Percentiles rank a stretch among this genome's conserved stretches.
These are phyloP conservation scores for Nowickia ferox DNA, from an alignment of 2,888 invertebrate species.

Conservation along the genomic window DNA sequence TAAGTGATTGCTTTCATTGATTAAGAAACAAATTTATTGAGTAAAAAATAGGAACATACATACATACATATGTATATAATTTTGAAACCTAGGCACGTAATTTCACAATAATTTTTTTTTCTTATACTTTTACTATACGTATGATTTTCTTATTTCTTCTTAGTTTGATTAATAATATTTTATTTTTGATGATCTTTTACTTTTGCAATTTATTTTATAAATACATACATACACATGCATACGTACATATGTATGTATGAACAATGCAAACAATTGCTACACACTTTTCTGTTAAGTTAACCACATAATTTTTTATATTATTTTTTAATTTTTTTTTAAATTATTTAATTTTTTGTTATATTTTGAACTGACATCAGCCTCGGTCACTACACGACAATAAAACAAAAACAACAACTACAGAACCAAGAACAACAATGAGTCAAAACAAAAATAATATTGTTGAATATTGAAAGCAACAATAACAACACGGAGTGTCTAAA, in stretches of 20 bases:
- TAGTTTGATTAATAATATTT: constrained; percentile 44
- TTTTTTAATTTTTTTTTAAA: constrained; percentile 24
- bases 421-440: constrained; percentile 31
- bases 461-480: constrained; percentile 41
- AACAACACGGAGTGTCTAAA: constrained; percentile 30
- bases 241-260: not conserved
- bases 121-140: not conserved
- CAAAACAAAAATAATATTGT: constrained; percentile 16
- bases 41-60: not conserved
- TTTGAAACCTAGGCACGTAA: constrained; percentile 49
- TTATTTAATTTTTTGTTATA: constrained; percentile 14
- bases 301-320: constrained; percentile 33
- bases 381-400: constrained; percentile 40
- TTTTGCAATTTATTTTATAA: not conserved
- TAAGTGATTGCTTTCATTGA: not conserved
- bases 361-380: constrained; percentile 62
- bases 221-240: not conserved
- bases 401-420: constrained; percentile 24
- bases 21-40: not conserved
- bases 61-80: not conserved
- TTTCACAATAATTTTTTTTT: constrained; percentile 31
- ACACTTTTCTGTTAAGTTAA: constrained; percentile 18
- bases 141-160: constrained; percentile 8
- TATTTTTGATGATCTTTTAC: constrained; percentile 8
- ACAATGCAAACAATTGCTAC: not conserved